Base-by-base conservation (phyloP, 1,140 invertebrate genomes). In the Dendroctonus ponderosae region DNA sequence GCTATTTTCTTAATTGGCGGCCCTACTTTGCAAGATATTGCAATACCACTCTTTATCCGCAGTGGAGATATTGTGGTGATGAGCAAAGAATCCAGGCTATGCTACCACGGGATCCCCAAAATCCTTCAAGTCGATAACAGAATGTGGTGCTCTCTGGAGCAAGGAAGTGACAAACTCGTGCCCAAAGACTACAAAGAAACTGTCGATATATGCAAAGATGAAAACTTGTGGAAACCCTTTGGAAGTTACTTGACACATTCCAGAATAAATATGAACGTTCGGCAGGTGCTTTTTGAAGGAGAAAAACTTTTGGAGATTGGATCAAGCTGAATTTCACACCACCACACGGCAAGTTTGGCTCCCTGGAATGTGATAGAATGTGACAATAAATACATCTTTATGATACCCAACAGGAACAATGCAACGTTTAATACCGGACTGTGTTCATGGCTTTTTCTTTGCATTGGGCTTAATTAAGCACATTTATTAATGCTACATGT, bases 1-100 rank as follows among this genome's bases (percentile, higher is more conserved):
- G 92, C 91, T 7, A 85, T 96, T 71, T 95, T 96, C 81, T 78
- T 96, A 43, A 86, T 95, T 69, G 93, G 93, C 12, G 91, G 91
- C 38, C 71, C 73, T 63, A 85, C 81, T 0, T 85, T 88, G 72
- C 83, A 87, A 48, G 81, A 86, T 50, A 78, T 83, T 63, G 87
- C 91, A 6, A 78, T 83, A 8, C 85, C 91, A 3, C 75, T 96
- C 37, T 84, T 86, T 72, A 75, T 96, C 6, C 77, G 85, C 44
- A 93, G 90, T 79, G 93, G 92, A 7, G 93, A 96, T 80, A 81
- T 94, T 64, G 71, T 93, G 5, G 76, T 95, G 0, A 95, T 96
- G 93, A 89, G 88, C 6, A 85, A 86, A 66, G 79, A 85, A 73
- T 88, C 90, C 0, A 81, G 93, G 59, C 78, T 91, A 2, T 87